Evolutionary conservation across 2,888 invertebrate genomes (phyloP).

Genomic region (Phymatocera aterrima): DNA sequence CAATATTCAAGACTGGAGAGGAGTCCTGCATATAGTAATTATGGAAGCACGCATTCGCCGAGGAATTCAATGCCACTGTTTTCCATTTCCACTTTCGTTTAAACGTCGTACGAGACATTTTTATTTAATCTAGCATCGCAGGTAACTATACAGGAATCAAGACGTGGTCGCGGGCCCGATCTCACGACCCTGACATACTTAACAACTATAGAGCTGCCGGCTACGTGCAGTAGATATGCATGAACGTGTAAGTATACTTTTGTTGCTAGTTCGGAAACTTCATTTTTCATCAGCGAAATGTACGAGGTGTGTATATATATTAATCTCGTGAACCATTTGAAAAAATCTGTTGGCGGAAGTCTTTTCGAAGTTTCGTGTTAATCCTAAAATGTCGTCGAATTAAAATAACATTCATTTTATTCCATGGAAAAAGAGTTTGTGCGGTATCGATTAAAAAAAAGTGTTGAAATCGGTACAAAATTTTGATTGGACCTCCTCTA

Average conservation of each 20-base stretch:
- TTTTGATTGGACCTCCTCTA: too few relatives aligned
- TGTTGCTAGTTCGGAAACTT: too few relatives aligned
- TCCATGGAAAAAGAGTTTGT: too few relatives aligned
- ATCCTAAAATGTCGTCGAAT: too few relatives aligned
- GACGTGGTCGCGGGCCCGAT: conserved; percentile 10
- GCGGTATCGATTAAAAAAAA: too few relatives aligned
- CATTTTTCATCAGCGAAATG: too few relatives aligned
- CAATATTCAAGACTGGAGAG: neutral
- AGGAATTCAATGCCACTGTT: neutral
- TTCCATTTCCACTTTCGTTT: conserved; percentile 23
- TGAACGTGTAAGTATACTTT: neutral
- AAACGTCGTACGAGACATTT: conserved; percentile 21
- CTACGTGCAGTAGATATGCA: neutral
- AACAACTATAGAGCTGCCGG: neutral
- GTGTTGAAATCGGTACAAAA: too few relatives aligned
- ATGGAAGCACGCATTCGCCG: neutral
- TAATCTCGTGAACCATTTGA: too few relatives aligned
- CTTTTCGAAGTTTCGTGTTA: too few relatives aligned
- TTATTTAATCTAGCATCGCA: neutral
- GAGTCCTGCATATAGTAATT: neutral
- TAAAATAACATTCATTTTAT: too few relatives aligned
- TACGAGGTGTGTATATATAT: too few relatives aligned
- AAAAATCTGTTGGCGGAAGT: too few relatives aligned
- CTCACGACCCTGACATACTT: conserved; percentile 35
- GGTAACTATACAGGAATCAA: conserved; percentile 6